A percentile compares a stretch with the other conserved stretches of the same genome.
Conservation (phyloP, 2,888 invertebrate species). For the Cephus pygmeus region DNA sequence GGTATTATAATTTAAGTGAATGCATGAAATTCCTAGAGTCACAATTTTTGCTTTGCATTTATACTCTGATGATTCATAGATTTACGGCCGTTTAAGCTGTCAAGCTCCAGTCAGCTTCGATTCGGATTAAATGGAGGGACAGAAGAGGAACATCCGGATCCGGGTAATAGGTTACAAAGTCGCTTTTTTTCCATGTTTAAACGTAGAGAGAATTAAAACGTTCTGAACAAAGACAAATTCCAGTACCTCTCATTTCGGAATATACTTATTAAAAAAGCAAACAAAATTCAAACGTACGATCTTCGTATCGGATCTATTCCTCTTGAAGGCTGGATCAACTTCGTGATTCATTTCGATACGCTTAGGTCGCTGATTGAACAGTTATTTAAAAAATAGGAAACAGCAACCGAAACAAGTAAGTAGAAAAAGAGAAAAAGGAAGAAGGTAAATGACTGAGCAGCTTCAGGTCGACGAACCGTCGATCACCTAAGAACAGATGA, state of each 20-base stretch:
- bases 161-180: not conserved
- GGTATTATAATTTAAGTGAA: not conserved
- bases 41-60: not conserved
- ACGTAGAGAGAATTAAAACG: not conserved
- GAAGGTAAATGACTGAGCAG: not conserved
- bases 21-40: not conserved
- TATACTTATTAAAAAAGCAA: not conserved
- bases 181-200: not conserved
- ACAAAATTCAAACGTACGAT: not conserved
- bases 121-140: not conserved
- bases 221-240: not conserved
- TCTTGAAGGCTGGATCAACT: not conserved
- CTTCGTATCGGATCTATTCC: not conserved
- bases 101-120: not conserved
- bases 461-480: not conserved
- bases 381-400: not conserved
- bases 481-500: not conserved
- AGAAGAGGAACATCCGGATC: not conserved
- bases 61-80: not conserved
- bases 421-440: not conserved
- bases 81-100: not conserved
- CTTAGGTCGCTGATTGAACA: not conserved
- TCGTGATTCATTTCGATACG: not conserved
- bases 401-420: not conserved
- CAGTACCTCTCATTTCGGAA: not conserved